Evolutionary conservation across 2,888 invertebrate genomes (phyloP).

Genomic region (Hypolimnas misippus): DNA sequence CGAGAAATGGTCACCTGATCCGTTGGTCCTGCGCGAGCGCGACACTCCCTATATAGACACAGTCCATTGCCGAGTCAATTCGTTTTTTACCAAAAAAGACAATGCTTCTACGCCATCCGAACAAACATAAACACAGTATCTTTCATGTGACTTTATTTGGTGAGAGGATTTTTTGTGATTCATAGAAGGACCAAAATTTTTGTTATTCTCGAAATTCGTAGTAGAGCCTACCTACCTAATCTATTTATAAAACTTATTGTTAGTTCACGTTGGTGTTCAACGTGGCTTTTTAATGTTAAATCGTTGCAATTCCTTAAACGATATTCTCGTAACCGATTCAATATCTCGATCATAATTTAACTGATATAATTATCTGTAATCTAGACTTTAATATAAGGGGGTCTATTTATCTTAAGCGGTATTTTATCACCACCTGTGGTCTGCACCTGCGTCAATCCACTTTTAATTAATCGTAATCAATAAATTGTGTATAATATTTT

Average conservation of each 20-base stretch:
- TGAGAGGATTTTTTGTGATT: conserved; percentile 4
- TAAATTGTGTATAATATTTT: neutral
- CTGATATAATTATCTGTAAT: too few species aligned
- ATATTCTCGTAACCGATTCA: neutral
- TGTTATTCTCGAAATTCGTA: neutral
- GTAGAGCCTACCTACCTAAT: neutral
- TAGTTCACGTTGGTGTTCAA: too few species aligned
- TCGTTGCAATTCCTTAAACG: neutral
- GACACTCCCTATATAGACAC: conserved; percentile 28
- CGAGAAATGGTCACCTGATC: conserved; percentile 20
- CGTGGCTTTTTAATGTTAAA: too few species aligned
- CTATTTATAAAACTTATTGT: too few species aligned
- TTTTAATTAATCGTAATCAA: neutral
- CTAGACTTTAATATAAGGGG: too few species aligned
- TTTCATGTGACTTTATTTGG: conserved; percentile 25
- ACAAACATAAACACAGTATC: conserved; percentile 13
- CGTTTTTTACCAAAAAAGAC: conserved; percentile 35
- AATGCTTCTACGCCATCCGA: conserved; percentile 7
- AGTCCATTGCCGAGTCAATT: conserved; percentile 27
- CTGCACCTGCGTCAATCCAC: neutral
- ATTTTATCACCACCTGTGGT: neutral
- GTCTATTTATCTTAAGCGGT: too few species aligned
- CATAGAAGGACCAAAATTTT: neutral
- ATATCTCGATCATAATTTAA: neutral
- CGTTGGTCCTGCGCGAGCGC: conserved; percentile 7